phyloP scores from a whole-genome alignment of 2,797 vertebrate genomes.

The Darevskia mixta region DNA sequence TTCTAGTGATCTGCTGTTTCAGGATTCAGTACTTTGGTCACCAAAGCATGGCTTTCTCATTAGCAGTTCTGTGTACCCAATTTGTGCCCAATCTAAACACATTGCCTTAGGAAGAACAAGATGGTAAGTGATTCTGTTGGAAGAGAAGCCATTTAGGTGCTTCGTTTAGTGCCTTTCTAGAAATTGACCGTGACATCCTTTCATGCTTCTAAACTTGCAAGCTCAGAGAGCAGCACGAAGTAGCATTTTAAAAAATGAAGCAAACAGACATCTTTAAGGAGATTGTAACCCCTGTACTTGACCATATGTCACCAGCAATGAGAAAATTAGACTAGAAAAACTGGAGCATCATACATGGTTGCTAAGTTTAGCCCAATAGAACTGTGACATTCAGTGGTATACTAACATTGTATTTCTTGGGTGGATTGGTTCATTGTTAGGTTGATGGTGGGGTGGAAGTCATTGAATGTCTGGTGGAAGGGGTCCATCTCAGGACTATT shows the following conservation, averaged over 20 bases:
- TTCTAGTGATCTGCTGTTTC: not conserved
- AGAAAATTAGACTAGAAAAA: not conserved
- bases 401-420: too few relatives aligned
- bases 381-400: not conserved
- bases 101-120: slow-evolving; percentile 26
- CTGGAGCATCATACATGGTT: too few relatives aligned
- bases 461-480: too few relatives aligned
- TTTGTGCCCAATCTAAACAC: slow-evolving; percentile 37
- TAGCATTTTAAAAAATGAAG: not conserved
- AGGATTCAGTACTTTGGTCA: slow-evolving; percentile 21
- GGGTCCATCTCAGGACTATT: too few relatives aligned
- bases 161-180: not conserved
- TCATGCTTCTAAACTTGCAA: not conserved
- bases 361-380: not conserved
- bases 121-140: slow-evolving; percentile 7
- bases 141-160: slow-evolving; percentile 16
- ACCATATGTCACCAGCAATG: not conserved
- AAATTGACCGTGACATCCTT: slow-evolving; percentile 5
- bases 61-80: slow-evolving; percentile 33
- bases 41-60: slow-evolving; percentile 26
- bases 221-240: not conserved
- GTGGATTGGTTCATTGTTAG: too few relatives aligned
- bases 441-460: not conserved
- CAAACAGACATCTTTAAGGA: not conserved
- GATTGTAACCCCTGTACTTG: not conserved